phyloP scores from a whole-genome alignment of 2,888 invertebrate genomes.

The Cataglyphis albicans region DNA sequence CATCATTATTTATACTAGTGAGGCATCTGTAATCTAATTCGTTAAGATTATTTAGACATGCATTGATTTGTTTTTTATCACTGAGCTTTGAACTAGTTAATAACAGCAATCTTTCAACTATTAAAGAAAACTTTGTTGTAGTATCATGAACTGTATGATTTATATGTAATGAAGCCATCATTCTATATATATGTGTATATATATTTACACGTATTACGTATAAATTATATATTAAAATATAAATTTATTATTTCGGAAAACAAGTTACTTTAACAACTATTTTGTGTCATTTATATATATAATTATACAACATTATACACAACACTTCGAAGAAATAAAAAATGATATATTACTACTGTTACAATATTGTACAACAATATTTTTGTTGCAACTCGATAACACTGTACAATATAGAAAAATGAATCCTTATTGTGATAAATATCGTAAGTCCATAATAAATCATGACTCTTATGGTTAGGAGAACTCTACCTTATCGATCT shows the following conservation, averaged over 20 bases:
- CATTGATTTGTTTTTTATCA: constrained; percentile 85
- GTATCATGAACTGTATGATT: constrained; percentile 24
- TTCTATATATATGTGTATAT: background rate
- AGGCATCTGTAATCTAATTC: constrained; percentile 88
- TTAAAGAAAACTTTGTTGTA: constrained; percentile 71
- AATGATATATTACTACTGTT: background rate
- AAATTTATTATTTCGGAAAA: background rate
- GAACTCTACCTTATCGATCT: background rate
- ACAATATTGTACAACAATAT: background rate
- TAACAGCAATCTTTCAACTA: constrained; percentile 76
- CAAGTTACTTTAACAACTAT: background rate
- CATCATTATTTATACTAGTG: constrained; percentile 86
- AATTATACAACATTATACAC: background rate
- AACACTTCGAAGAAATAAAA: background rate
- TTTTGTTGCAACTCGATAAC: background rate
- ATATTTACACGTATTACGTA: background rate
- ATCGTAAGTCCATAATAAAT: no score
- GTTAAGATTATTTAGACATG: constrained; percentile 89
- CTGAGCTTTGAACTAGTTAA: constrained; percentile 73
- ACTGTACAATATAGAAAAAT: no score
- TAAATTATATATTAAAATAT: background rate
- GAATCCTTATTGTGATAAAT: no score
- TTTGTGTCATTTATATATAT: constrained; percentile 8
- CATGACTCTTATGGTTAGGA: no score
- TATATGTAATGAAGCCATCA: constrained; percentile 39